Evolutionary conservation across 2,113 vertebrate genomes (phyloP), one percentile per base, ranked within the genome.

Genomic region (Notothenia coriiceps): DNA sequence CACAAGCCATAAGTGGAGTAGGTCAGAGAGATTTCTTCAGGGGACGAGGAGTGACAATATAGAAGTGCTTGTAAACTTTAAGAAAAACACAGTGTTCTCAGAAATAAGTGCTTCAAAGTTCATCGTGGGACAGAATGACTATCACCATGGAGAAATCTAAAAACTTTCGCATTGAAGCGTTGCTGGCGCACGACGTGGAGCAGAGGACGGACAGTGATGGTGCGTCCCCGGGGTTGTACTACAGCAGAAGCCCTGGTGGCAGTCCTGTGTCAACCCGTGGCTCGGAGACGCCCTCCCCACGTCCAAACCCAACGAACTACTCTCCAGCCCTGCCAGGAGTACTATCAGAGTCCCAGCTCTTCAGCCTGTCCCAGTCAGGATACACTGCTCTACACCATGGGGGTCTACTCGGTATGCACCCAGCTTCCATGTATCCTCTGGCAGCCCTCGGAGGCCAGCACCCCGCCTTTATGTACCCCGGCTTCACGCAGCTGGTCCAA

Each of bases 151-250:
- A 96, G 57, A 96, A 95, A 77, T 96, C 96, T 17, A 93, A 94
- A 79, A 96, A 95, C 93, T 96, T 96, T 89, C 85, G 95, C 33
- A 96, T 96, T 63, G 96, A 96, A 49, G 96, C 96, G 47, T 91
- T 96, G 0, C 78, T 96, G 85, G 95, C 95, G 20, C 95, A 94
- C 25, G 92, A 92, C 70, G 56, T 44, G 72, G 89, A 86, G 0
- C 94, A 83, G 52, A 86, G 82, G 44, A 40, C 79, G 11, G 84
- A 80, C 57, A 72, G 84, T 7, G 89, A 83, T 0, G 60, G 62
- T 1, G 86, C 61, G 33, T 88, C 90, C 18, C 87, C 91, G 51
- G 86, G 79, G n/a, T 54, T 84, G 50, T 79, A 33, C 50, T 80
- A 80, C 86, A 70, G 67, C 61, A 75, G 81, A 69, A 90, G 82